phyloP scores from a whole-genome alignment of 2,113 vertebrate genomes.

The Varanus salvator region DNA sequence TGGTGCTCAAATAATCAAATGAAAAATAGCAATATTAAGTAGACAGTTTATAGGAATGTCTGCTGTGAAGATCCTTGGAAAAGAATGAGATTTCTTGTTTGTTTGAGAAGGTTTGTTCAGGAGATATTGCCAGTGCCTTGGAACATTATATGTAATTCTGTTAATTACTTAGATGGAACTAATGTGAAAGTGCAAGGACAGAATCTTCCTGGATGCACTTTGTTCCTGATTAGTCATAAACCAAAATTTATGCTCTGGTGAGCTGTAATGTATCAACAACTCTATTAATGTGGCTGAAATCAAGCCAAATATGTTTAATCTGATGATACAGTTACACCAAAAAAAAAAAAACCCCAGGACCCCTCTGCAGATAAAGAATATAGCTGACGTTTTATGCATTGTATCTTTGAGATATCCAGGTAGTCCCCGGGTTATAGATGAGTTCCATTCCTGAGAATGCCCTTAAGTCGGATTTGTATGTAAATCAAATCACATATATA shows the following conservation, averaged over 20 bases:
- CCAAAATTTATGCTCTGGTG: neutral
- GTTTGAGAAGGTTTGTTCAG: neutral
- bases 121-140: neutral
- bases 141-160: neutral
- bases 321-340: neutral
- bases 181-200: neutral
- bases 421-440: too few relatives aligned
- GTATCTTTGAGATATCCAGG: too few relatives aligned
- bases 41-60: neutral
- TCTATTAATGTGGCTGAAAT: constrained; percentile 12
- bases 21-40: neutral
- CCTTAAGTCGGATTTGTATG: too few relatives aligned
- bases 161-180: constrained; percentile 11
- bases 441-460: too few relatives aligned
- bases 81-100: neutral
- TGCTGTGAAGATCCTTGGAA: neutral
- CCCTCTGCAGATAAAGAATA: neutral
- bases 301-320: neutral
- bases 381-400: neutral
- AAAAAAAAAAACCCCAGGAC: neutral
- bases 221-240: constrained; percentile 7
- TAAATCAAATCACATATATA: too few relatives aligned
- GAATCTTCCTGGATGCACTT: constrained; percentile 15
- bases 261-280: neutral
- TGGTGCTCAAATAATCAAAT: neutral